phyloP scores from a whole-genome alignment of 2,797 vertebrate genomes.

The Otolemur crassicaudatus region DNA sequence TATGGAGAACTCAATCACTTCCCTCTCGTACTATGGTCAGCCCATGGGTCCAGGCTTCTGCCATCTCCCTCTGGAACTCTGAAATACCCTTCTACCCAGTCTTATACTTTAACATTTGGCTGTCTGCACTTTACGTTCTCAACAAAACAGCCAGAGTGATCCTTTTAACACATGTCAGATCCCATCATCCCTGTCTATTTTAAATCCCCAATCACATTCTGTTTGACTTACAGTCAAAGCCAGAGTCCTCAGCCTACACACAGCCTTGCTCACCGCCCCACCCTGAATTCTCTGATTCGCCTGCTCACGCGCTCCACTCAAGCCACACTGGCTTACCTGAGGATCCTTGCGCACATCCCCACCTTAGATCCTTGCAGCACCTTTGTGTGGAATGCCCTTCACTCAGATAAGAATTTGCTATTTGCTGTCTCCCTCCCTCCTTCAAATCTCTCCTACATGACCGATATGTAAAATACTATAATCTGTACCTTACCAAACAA shows the following conservation, averaged over 20 bases:
- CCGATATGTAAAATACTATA: not conserved
- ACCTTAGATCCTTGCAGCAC: not conserved
- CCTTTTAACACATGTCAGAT: not conserved
- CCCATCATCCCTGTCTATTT: not conserved
- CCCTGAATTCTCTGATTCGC: not conserved
- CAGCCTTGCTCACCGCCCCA: not conserved
- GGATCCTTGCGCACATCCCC: not conserved
- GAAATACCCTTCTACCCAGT: not conserved
- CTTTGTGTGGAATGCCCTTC: not conserved
- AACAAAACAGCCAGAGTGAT: not conserved
- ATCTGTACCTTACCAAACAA: not conserved
- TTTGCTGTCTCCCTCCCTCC: not conserved
- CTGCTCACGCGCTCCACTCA: not conserved
- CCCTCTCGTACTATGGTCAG: not conserved
- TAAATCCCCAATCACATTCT: not conserved
- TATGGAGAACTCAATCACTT: not conserved
- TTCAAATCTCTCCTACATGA: not conserved
- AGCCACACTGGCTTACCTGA: not conserved
- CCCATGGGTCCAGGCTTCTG: not conserved
- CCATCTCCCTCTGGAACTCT: not conserved
- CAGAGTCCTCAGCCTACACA: not conserved
- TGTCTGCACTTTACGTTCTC: not conserved
- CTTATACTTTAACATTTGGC: not conserved
- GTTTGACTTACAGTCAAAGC: not conserved
- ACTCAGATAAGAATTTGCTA: not conserved